Base-by-base conservation (phyloP, 2,888 invertebrate species). In the Frankliniella fusca region DNA sequence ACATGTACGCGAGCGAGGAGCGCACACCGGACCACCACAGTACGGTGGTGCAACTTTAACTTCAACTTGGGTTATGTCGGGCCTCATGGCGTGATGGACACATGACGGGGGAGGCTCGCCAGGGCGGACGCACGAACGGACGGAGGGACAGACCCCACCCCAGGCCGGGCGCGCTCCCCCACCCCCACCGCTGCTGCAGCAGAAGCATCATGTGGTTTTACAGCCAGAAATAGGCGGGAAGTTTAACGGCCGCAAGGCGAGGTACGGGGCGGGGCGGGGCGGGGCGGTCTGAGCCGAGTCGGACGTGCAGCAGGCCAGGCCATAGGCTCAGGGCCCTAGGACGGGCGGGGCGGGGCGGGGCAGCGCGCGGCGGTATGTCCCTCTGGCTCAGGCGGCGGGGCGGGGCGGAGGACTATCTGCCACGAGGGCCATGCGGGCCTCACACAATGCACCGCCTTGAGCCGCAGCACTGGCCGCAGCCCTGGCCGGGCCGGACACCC, bases 161-260 rank as follows among this genome's bases (percentile, higher is more conserved):
- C 11, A 23, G 70, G 70, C 70, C 70, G 70, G 23, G 11, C 70
- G 23, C 23, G 5, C 27, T 23, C 1, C 2, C 11, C 65, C 15
- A 7, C 15, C 65, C 65, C 65, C 7, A n/a, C 27, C 23, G 70
- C 23, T 7, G 23, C 38, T 38, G 38, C 38, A 38, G 38, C 38
- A 38, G 38, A 38, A 5, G 38, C 27, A 23, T 70, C 23, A n/a
- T 70, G 5, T 70, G 70, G 23, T 70, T 70, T 70, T 70, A 70
- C 70, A 70, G 70, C 70, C 70, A 70, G 70, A 70, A 70, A 70
- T 70, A 70, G 70, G 70, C 70, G 70, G 70, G 23, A 70, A 70
- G 70, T 70, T 70, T 70, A 70, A 70, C 70, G 70, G 70, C 70
- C 70, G 70, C 54, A 54, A 54, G 54, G 18, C 70, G 70, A 23